Conservation (phyloP, 2,888 invertebrate species). For the Urechis unicinctus region DNA sequence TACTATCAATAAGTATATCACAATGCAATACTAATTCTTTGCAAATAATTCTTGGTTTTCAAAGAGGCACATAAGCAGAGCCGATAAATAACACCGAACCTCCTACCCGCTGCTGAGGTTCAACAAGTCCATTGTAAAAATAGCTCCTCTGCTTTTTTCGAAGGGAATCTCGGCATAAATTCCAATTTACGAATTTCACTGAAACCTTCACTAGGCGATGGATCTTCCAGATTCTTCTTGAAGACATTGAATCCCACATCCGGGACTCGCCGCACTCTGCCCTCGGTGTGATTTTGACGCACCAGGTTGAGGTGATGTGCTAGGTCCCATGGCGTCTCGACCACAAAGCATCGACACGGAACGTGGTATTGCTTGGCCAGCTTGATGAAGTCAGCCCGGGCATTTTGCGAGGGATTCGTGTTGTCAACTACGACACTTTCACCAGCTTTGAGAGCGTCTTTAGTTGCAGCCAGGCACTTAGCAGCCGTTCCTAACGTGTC, state of each 20-base stretch:
- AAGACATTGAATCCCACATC: constrained; percentile 44
- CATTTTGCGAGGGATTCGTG: constrained; percentile 35
- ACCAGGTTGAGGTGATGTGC: constrained; percentile 42
- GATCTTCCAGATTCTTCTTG: constrained; percentile 38
- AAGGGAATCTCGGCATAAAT: constrained; percentile 34
- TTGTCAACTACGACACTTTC: constrained; percentile 45
- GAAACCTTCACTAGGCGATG: constrained; percentile 36
- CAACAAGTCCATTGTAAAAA: constrained; percentile 42
- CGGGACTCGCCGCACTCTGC: constrained; percentile 37
- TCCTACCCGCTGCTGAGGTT: too few relatives aligned
- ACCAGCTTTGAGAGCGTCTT: constrained; percentile 30
- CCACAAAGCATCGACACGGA: constrained; percentile 36
- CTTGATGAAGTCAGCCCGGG: constrained; percentile 31
- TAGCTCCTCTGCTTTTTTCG: constrained; percentile 26
- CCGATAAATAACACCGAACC: too few relatives aligned
- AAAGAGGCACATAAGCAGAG: too few relatives aligned
- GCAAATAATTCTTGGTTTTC: too few relatives aligned
- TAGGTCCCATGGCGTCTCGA: constrained; percentile 36
- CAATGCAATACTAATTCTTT: too few relatives aligned
- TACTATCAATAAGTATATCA: too few relatives aligned
- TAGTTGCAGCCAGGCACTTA: constrained; percentile 42
- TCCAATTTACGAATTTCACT: constrained; percentile 31
- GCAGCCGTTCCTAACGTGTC: constrained; percentile 41
- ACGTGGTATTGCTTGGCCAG: constrained; percentile 30
- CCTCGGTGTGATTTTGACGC: constrained; percentile 37